Percentiles rank a stretch among this genome's conserved stretches.
Conservation (phyloP, 2,113 vertebrate genomes). For the Nansenia antarctica region DNA sequence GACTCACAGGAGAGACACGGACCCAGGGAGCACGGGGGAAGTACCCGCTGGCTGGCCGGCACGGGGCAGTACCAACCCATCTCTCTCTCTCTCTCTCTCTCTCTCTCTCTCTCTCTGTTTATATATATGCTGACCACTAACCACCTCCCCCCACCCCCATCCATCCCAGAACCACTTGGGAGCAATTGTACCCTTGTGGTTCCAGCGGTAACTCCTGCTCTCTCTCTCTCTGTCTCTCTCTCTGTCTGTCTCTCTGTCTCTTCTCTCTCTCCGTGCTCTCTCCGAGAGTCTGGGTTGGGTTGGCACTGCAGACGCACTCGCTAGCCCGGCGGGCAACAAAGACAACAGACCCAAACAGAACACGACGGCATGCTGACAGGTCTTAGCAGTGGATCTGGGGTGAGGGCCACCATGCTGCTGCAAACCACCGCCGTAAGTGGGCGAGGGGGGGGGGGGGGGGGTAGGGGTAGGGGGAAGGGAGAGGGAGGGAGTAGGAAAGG, state of each 20-base stretch:
- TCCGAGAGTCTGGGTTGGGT: slow-evolving; percentile 64
- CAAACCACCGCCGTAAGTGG: slow-evolving; percentile 57
- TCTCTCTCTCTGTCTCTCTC: slow-evolving; percentile 12
- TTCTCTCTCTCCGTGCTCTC: slow-evolving; percentile 4
- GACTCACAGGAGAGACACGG: slow-evolving; percentile 71
- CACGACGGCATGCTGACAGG: slow-evolving; percentile 77
- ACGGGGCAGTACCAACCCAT: slow-evolving; percentile 62
- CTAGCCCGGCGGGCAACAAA: slow-evolving; percentile 57
- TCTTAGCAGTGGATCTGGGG: slow-evolving; percentile 73
- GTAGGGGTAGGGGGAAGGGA: slow-evolving; percentile 37
- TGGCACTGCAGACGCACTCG: slow-evolving; percentile 65
- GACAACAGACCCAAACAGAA: slow-evolving; percentile 77
- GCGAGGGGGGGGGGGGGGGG: slow-evolving; percentile 13
- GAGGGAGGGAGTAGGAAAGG: too few relatives aligned
- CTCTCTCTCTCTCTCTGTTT: too few relatives aligned
- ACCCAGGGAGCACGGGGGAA: slow-evolving; percentile 67
- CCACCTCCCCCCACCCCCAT: slow-evolving; percentile 3
- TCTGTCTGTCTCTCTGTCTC: too few relatives aligned
- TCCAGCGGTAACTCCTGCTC: slow-evolving; percentile 25
- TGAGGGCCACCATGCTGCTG: slow-evolving; percentile 76
- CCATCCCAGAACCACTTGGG: background rate
- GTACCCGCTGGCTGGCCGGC: slow-evolving; percentile 48
- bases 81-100: slow-evolving; percentile 34
- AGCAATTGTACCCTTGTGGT: background rate
- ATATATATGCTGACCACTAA: slow-evolving; percentile 38